A percentile compares a stretch with the other conserved stretches of the same genome.
These are phyloP conservation scores for Dreissena polymorpha DNA, from an alignment of 1,140 invertebrate genomes.

Conservation along the genomic window DNA sequence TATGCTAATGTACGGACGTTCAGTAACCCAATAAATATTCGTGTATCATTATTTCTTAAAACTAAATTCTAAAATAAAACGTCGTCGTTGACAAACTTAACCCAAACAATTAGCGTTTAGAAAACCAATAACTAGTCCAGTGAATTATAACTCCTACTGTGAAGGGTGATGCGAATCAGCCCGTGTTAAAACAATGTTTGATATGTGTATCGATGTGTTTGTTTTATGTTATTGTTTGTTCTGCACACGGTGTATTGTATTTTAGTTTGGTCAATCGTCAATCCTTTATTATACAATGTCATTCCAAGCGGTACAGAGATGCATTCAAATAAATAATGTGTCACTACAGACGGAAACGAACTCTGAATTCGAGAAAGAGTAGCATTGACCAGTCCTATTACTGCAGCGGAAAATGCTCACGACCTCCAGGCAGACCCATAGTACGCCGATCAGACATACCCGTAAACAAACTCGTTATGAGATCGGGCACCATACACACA, in stretches of 20 bases:
- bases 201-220: no score
- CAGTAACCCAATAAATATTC: no score
- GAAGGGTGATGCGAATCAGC: no score
- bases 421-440: background rate
- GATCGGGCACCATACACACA: constrained; percentile 27
- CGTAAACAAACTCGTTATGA: constrained; percentile 15
- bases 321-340: constrained; percentile 80
- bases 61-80: no score
- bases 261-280: constrained; percentile 85
- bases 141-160: no score
- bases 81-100: no score
- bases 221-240: no score
- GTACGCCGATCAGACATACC: background rate
- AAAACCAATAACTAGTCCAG: no score
- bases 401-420: background rate
- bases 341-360: constrained; percentile 30
- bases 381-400: constrained; percentile 46
- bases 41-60: no score
- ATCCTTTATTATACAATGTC: constrained; percentile 84
- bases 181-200: no score
- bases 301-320: constrained; percentile 83
- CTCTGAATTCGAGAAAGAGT: constrained; percentile 7
- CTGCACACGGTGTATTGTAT: constrained; percentile 78
- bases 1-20: no score
- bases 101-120: no score